Conservation (phyloP, 2,797 vertebrate species). For the Galaxias olidus region DNA sequence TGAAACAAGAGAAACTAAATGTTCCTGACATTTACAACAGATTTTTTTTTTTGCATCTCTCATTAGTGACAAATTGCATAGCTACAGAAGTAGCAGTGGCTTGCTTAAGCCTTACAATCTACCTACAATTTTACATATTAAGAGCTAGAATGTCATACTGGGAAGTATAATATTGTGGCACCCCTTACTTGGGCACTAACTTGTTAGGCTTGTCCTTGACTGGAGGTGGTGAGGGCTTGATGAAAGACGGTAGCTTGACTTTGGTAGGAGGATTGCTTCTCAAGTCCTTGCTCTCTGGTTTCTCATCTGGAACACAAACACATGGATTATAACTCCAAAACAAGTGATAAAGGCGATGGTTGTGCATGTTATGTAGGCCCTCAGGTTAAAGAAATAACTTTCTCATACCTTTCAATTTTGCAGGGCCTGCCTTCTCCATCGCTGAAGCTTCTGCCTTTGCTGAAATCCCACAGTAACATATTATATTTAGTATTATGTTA, state of each 20-base stretch:
- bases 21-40: conserved; percentile 56
- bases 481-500: background rate
- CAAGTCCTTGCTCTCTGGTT: conserved; percentile 72
- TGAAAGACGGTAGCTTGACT: conserved; percentile 71
- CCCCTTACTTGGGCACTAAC: conserved; percentile 75
- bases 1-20: conserved; percentile 39
- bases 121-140: background rate
- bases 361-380: too few relatives aligned
- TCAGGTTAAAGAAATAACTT: background rate
- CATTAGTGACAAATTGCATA: conserved; percentile 37
- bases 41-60: conserved; percentile 30
- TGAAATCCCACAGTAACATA: conserved; percentile 28
- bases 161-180: too few relatives aligned
- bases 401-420: conserved; percentile 62
- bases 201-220: conserved; percentile 76
- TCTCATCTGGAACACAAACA: conserved; percentile 49
- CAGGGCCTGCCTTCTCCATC: conserved; percentile 61
- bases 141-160: too few relatives aligned
- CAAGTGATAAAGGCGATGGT: background rate
- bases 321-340: background rate
- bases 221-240: conserved; percentile 76
- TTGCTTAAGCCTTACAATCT: background rate
- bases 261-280: conserved; percentile 73
- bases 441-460: conserved; percentile 51
- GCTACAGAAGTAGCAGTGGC: conserved; percentile 22